phyloP scores from a whole-genome alignment of 2,797 vertebrate species.

The Decapterus maruadsi region DNA sequence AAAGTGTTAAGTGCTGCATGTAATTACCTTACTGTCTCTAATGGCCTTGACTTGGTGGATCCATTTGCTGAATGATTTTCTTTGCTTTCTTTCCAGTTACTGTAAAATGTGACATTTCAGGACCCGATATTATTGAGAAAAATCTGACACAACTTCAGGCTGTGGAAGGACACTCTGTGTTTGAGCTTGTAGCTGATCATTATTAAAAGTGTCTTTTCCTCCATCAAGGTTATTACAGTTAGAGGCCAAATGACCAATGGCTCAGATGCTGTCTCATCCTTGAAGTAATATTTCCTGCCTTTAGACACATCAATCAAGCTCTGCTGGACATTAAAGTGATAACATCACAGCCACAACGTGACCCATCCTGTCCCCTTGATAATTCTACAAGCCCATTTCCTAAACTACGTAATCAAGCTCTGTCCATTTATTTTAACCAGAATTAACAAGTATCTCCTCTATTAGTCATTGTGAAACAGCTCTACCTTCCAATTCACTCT shows the following conservation, averaged over 20 bases:
- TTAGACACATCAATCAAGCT: conserved; percentile 34
- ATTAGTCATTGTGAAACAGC: not conserved
- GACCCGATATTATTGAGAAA: not conserved
- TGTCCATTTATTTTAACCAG: conserved; percentile 42
- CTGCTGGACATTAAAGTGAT: conserved; percentile 35
- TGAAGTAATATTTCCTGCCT: conserved; percentile 29
- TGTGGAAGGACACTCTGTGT: not conserved
- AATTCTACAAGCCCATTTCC: conserved; percentile 46
- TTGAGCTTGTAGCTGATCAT: not conserved
- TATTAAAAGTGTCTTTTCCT: not conserved
- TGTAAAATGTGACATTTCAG: not conserved
- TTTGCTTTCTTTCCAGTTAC: not conserved
- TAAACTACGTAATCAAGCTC: conserved; percentile 45
- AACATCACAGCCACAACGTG: conserved; percentile 35
- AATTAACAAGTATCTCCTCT: conserved; percentile 20
- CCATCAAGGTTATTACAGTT: not conserved
- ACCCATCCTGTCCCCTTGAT: conserved; percentile 43
- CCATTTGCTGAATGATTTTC: not conserved
- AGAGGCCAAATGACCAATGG: conserved; percentile 8
- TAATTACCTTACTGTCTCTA: not conserved
- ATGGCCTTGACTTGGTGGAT: not conserved
- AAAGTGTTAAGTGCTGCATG: not conserved
- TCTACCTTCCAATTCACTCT: not conserved
- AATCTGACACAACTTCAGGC: not conserved
- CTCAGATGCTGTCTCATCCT: not conserved